Base-by-base conservation (phyloP, 1,140 invertebrate genomes). In the Pseudobourletiella spinata region DNA sequence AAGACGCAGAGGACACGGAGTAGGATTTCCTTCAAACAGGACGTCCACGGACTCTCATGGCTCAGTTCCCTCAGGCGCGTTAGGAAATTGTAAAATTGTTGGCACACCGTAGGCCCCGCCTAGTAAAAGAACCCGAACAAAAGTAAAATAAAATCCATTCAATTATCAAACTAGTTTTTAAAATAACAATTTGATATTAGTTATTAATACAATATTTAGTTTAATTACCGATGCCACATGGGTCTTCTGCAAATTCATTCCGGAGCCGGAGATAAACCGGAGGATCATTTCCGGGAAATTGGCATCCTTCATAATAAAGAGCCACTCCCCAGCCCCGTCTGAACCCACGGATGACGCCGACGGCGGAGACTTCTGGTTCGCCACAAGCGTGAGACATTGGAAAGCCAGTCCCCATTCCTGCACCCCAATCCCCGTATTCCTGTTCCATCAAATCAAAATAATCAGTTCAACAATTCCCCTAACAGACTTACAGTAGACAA, bases 71-170 rank as follows among this genome's bases (percentile, higher is more conserved):
- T 80, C 22, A 90, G 72, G 69, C 86, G 78, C 14, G 83, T 74
- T 14, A 90, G 72, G 62, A 90, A 82, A 66, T 88, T 84, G 71
- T 86, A 82, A 52, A 91, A 76, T 42, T 84, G 81, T 71, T 83
- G 81, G 57, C 85, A 86, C 22, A 88, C 82, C 39, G 84, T 84
- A 29, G 87, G 86, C n/a, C 88, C 88, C 71, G 85, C 86, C 85
- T 87, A 67, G 57, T n/a, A n/a, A n/a, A n/a, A n/a, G 64, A 42
- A 58, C 1, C 2, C 25, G 29, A 3, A 59, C 48, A 66, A 35
- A 61, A 68, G 15, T 2, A 28, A 44, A 59, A 15, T 14, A 20
- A 26, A 35, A 29, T 59, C 26, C 20, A 22, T 15, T 24, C 28
- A n/a, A n/a, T n/a, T n/a, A n/a, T n/a, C n/a, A n/a, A n/a, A n/a